Base-by-base conservation (phyloP, 2,113 vertebrate genomes). In the Lagopus muta region DNA sequence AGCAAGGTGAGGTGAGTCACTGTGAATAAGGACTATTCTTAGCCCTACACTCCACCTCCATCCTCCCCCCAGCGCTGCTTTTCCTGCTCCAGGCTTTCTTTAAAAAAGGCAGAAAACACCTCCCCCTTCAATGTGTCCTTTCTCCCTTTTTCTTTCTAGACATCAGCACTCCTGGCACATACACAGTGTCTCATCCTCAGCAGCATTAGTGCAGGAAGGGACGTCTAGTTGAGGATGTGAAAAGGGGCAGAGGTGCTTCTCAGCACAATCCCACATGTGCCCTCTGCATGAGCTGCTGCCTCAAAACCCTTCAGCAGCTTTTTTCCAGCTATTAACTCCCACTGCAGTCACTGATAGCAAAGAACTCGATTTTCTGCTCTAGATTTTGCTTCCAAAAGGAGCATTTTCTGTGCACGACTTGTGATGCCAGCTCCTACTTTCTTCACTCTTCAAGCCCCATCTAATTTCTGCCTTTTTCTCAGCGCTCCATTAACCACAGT, bases 301-400 rank as follows among this genome's bases (percentile, higher is more conserved):
- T n/a, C 67, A 75, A 36, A 82, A 34, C 34, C 50, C 25, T 20
- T 36, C 54, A 28, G 80, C 72, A 73, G 81, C 65, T 82, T 81
- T 43, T 84, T 48, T 24, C 76, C 69, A 89, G 61, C 62, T 81
- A 42, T 76, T 50, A 45, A 52, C 38, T 89, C 62, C 9, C 2
- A 4, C 61, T 70, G 86, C 65, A 70, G 74, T 73, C 82, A 77
- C 86, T 65, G 75, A 87, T 6, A 70, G 89, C 57, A 52, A 57
- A 82, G 54, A 88, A 87, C 36, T 85, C 3, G 8, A 94, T 94
- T 95, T 96, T 96, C 92, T 0, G 71, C 88, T 93, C 93, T 19
- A 87, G 69, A 91, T 86, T 92, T 42, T 43, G 43, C 76, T 88
- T 61, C 90, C 82, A 14, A 67, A 78, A 82, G 67, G 18, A 80